Percentiles rank a stretch among this genome's conserved stretches.
These are phyloP conservation scores for Cephus pulcher DNA, from an alignment of 2,888 invertebrate species.

Conservation along the genomic window DNA sequence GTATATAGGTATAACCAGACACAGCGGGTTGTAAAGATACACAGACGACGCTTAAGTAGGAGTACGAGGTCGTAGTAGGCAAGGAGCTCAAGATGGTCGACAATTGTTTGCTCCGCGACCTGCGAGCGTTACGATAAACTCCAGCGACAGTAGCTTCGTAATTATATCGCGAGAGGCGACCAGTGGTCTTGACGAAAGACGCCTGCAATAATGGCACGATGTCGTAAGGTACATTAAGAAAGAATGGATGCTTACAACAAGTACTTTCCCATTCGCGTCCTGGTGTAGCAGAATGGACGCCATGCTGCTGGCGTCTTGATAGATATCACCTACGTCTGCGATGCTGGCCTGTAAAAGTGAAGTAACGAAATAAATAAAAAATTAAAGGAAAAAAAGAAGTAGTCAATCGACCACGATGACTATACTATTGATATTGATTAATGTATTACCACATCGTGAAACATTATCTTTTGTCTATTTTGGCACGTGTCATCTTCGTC, in stretches of 20 bases:
- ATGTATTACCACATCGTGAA: background rate
- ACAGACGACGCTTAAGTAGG: background rate
- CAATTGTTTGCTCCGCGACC: conserved; percentile 31
- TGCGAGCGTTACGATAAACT: conserved; percentile 25
- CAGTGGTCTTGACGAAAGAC: conserved; percentile 48
- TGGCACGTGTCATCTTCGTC: background rate
- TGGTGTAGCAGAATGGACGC: conserved; percentile 88
- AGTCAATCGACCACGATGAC: background rate
- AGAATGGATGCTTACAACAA: conserved; percentile 79
- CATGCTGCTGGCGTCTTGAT: conserved; percentile 87
- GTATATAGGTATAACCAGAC: background rate
- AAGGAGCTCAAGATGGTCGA: background rate
- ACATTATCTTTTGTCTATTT: background rate
- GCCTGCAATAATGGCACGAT: conserved; percentile 29
- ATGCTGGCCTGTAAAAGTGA: conserved; percentile 63
- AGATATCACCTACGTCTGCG: conserved; percentile 85
- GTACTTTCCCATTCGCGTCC: conserved; percentile 83
- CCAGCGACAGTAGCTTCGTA: conserved; percentile 37
- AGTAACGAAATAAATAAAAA: conserved; percentile 28
- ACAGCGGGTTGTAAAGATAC: background rate
- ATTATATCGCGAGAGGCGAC: conserved; percentile 41
- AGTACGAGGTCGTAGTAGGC: background rate
- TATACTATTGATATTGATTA: background rate
- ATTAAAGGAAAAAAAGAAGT: background rate
- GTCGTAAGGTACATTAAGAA: conserved; percentile 53